Base-by-base conservation (phyloP, 2,797 vertebrate genomes). In the Ibycter americanus region DNA sequence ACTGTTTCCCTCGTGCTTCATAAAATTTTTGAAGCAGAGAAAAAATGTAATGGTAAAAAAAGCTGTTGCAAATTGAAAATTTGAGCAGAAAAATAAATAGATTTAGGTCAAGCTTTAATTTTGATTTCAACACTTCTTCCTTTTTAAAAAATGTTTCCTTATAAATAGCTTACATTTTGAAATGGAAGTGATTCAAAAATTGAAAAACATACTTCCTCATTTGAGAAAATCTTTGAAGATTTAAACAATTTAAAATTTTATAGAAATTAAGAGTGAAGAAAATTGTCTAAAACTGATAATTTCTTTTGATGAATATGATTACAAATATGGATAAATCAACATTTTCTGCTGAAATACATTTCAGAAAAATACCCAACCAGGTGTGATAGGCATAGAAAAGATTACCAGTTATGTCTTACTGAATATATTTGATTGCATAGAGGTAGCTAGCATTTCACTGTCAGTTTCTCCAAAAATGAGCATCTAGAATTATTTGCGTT, bases 361-460 rank as follows among this genome's bases (percentile, higher is more conserved):
- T 56, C 61, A 67, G 84, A 93, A 88, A 89, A 93, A 81, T 51
- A 92, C 23, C 58, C 65, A 81, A 0, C 44, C 93, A 91, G 87
- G 89, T 96, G 89, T 94, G 91, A 80, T 23, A 83, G 63, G 27
- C 63, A 51, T 22, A 76, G 65, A 71, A 78, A 92, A 86, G 42
- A 59, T 72, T 88, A 62, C 22, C 61, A 90, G 14, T 91, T 88
- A 74, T 81, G 6, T 40, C 44, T 81, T 40, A 31, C 36, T 95
- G 91, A 91, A 95, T 94, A 62, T 32, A 82, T 95, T 46, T 96
- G 85, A 93, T 93, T 91, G 31, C 80, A 62, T 13, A 84, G 25
- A 84, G 31, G 38, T 79, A 78, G 8, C 38, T 79, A 78, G 8
- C 38, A 88, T 76, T 79, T 81, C 51, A 36, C 87, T 70, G 54